A percentile compares a stretch with the other conserved stretches of the same genome.
Conservation (phyloP, 92 coral and sea anemone species). For the Porites cylindrica region DNA sequence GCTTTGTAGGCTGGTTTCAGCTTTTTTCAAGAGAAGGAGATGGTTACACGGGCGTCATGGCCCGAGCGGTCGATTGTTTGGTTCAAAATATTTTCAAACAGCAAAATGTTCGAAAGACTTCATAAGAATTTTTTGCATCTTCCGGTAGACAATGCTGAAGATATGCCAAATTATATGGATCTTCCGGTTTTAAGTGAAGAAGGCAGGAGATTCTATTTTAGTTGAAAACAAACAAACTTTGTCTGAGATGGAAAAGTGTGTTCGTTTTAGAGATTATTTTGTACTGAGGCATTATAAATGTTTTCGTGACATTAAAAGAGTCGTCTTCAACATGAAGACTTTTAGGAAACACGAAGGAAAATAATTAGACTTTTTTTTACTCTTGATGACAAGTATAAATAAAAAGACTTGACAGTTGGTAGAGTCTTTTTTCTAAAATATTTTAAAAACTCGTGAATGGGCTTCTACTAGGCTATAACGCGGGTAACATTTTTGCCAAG, state of each 20-base stretch:
- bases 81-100: constrained; percentile 80
- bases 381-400: no score
- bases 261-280: no score
- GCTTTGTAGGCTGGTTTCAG: constrained; percentile 88
- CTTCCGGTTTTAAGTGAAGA: constrained; percentile 5
- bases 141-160: constrained; percentile 21
- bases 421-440: no score
- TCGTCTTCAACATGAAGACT: background rate
- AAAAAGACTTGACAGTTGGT: no score
- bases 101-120: constrained; percentile 39
- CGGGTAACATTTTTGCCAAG: no score
- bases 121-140: constrained; percentile 2
- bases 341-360: no score
- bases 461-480: no score
- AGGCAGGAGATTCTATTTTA: background rate
- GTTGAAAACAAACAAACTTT: background rate
- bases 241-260: background rate
- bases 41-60: constrained; percentile 85
- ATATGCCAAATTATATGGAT: background rate
- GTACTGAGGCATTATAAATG: no score
- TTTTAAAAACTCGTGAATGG: no score
- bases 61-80: constrained; percentile 81
- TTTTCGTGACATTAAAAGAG: background rate
- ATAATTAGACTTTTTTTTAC: background rate
- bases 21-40: constrained; percentile 81